A percentile compares a stretch with the other conserved stretches of the same genome.
phyloP scores from a whole-genome alignment of 2,797 vertebrate species.

The Menidia menidia region DNA sequence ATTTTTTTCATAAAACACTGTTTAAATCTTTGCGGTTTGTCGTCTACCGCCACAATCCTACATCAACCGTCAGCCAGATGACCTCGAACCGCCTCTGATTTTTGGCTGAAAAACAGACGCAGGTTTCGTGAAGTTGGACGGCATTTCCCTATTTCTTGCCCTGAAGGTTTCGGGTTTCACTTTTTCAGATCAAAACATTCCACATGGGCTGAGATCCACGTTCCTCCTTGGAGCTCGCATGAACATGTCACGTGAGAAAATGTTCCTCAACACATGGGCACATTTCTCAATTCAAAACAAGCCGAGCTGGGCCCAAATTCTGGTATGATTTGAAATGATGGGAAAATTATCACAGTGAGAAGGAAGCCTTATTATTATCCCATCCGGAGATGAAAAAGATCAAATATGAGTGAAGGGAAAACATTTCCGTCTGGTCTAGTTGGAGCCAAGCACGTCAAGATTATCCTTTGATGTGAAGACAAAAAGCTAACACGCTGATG shows the following conservation, averaged over 20 bases:
- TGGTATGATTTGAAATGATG: not conserved
- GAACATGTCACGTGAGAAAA: not conserved
- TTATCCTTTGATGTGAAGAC: too few relatives aligned
- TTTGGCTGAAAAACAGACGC: not conserved
- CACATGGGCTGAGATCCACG: not conserved
- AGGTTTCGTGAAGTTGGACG: not conserved
- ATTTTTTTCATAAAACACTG: constrained; percentile 16
- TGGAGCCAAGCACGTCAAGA: not conserved
- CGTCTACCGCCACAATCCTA: constrained; percentile 2
- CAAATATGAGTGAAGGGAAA: not conserved
- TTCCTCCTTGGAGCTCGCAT: not conserved
- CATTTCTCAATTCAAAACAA: too few relatives aligned
- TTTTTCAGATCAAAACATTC: not conserved
- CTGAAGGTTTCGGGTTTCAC: not conserved
- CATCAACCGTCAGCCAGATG: constrained; percentile 23
- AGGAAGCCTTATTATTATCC: not conserved
- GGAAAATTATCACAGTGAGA: not conserved
- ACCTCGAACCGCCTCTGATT: constrained; percentile 11
- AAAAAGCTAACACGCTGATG: not conserved
- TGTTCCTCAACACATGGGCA: not conserved
- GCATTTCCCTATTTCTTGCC: not conserved
- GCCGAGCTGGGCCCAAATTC: too few relatives aligned
- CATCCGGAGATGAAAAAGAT: not conserved
- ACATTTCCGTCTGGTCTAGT: not conserved
- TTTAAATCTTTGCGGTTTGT: constrained; percentile 29